Base-by-base conservation (phyloP, 1,140 invertebrate species). In the honey bee (Apis mellifera) region DNA sequence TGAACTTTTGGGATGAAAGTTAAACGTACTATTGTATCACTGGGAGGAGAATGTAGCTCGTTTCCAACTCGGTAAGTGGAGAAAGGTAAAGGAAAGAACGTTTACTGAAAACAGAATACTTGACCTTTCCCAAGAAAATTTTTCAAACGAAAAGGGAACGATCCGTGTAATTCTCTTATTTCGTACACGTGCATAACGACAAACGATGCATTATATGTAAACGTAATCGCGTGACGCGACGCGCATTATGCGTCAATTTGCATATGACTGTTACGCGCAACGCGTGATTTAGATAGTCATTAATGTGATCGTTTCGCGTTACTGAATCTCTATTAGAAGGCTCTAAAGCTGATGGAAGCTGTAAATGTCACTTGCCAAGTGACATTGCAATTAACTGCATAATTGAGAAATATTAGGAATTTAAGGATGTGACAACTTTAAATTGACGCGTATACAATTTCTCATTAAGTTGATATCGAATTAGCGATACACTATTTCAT, bases 341-440 rank as follows among this genome's bases (percentile, higher is more conserved):
- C 42, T 60, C 50, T 4, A 73, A 68, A 19, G 11, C 32, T 60
- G 21, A 23, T 42, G 48, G 50, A 32, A 62, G 48, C 77, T 62
- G 71, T 74, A 74, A 84, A 79, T 60, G 70, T 78, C 82, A 79
- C 15, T 68, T 50, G 64, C 55, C 15, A 64, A n/a, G 23, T 80
- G 50, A 50, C 15, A 57, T 21, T 7, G 1, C 62, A 64, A 84
- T 76, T 59, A 66, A 9, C 60, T 1, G 26, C 9, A 17, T 71
- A 64, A 87, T 87, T 77, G 78, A 78, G 76, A 88, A 85, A 78
- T 64, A 87, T 78, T 42, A 59, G 32, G 50, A 79, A 59, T 82
- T 78, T 82, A 84, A 84, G 81, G 82, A 86, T 88, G 23, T 88
- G 85, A 88, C 57, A 81, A 87, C 59, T 60, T 69, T 82, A 65